Percentiles rank a stretch among this genome's conserved stretches.
phyloP scores from a whole-genome alignment of 2,113 vertebrate species.

The Poecile atricapillus region DNA sequence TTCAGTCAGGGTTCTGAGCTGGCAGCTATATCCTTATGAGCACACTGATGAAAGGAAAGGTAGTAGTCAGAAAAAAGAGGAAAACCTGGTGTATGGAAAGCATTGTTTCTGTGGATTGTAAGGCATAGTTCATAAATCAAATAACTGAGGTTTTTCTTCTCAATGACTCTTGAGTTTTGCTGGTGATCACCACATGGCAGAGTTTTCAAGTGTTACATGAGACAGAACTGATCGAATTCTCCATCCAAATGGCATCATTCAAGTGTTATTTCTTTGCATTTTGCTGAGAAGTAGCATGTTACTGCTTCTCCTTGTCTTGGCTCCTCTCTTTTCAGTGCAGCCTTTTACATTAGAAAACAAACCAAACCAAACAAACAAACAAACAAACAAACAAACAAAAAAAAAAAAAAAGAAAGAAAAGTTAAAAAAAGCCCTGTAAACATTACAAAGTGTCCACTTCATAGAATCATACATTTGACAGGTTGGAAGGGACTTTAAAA shows the following conservation, averaged over 20 bases:
- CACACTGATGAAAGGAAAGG: background rate
- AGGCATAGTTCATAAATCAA: background rate
- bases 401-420: background rate
- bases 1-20: background rate
- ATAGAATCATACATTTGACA: background rate
- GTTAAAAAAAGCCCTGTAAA: accelerated
- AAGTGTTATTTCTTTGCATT: background rate
- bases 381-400: accelerated
- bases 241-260: background rate
- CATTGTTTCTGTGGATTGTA: background rate
- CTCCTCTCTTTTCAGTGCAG: background rate
- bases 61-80: background rate
- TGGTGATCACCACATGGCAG: background rate
- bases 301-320: background rate
- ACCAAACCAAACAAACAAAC: background rate
- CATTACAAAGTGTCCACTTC: background rate
- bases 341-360: background rate
- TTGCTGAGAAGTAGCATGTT: background rate
- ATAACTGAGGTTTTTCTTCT: background rate
- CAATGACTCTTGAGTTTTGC: background rate
- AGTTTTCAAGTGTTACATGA: background rate
- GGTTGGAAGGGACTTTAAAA: background rate
- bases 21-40: background rate
- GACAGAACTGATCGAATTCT: background rate
- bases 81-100: background rate